Evolutionary conservation across 1,140 invertebrate genomes (phyloP).

Genomic region (Chrysopa pallens): DNA sequence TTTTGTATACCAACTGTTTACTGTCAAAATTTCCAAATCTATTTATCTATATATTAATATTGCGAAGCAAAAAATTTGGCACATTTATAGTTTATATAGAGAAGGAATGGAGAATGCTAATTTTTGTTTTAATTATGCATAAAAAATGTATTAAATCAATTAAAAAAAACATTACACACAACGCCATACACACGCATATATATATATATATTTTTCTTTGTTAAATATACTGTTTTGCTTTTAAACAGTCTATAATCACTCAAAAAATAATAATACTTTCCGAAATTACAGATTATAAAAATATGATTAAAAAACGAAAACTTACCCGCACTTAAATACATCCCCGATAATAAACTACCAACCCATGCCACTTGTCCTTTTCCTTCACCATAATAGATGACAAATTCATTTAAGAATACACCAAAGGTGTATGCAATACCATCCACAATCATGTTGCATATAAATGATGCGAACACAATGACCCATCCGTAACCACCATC

Average conservation of each 20-base stretch:
- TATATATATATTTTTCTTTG: no score
- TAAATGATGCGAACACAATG: conserved; percentile 87
- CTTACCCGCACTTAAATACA: conserved; percentile 79
- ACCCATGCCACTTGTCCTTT: conserved; percentile 85
- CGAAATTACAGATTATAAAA: not conserved
- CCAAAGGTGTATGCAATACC: conserved; percentile 91
- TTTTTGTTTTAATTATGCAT: no score
- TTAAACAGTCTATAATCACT: no score
- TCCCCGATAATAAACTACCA: conserved; percentile 80
- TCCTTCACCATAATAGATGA: conserved; percentile 64
- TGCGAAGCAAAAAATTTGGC: not conserved
- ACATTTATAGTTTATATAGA: no score
- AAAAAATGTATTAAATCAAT: not conserved
- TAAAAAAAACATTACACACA: no score
- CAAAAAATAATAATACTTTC: no score
- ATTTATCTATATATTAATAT: no score
- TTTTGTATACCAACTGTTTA: no score
- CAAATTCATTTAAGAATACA: conserved; percentile 68
- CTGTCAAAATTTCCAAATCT: no score
- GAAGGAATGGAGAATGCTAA: no score
- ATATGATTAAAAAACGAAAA: conserved; percentile 2
- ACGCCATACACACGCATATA: no score
- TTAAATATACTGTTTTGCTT: no score
- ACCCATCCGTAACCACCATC: conserved; percentile 86
- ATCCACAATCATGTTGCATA: conserved; percentile 98